Evolutionary conservation across 2,113 vertebrate species (phyloP), one percentile per base, ranked within the genome.

Genomic region (Brachyistius frenatus): DNA sequence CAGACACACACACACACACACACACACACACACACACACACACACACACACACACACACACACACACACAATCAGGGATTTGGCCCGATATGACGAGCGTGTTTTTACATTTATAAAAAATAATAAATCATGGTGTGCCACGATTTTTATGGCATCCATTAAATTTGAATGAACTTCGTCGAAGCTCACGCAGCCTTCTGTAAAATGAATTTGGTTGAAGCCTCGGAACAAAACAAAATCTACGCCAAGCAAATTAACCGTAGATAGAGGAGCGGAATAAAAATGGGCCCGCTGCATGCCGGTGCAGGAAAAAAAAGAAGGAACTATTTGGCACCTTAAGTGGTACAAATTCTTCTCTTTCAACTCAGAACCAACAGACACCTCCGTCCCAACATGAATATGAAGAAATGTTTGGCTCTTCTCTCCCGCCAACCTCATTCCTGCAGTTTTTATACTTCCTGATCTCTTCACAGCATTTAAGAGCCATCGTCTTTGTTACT

Each of bases 161-260:
- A 46, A 71, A 86, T 49, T 37, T 54, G 39, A 66, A 66, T 53
- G 15, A 79, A 72, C 33, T 64, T 31, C 5, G 10, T 15, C 52
- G 41, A 33, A 56, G 46, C 50, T 65, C 50, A 15, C 44, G 67
- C 54, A 46, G 35, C 53, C 63, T 69, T 55, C 71, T 83, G 80
- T 58, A 60, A 78, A 84, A 79, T 47, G 37, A 49, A 78, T 83
- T 55, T n/a, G 64, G 58, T 76, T 9, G 10, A 76, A 83, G 49
- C 66, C 62, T 36, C 1, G 65, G 78, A 85, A 72, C 35, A 50
- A 69, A 72, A 86, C 65, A 7, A 85, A 84, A 65, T 39, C 37
- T 2, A 1, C 6, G 75, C 78, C 71, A 78, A 83, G 57, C 15
- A 67, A 71, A 75, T 85, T 57, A 72, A 85, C 83, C 30, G 76